Percentiles rank a stretch among this genome's conserved stretches.
Conservation (phyloP, 53 echinoderm and acorn worm genomes). For the Patiria pectinifera region DNA sequence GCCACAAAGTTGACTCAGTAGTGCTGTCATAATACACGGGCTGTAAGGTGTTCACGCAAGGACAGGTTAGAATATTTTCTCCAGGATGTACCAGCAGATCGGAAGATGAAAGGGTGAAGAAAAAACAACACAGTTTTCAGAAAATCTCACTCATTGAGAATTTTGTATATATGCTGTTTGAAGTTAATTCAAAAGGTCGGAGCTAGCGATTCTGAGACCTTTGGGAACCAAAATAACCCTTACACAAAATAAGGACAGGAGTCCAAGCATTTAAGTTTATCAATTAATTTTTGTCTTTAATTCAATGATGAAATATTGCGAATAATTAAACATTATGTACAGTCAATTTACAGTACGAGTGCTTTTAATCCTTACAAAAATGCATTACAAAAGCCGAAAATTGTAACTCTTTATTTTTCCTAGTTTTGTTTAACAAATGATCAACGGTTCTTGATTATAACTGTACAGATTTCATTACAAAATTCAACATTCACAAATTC, state of each 20-base stretch:
- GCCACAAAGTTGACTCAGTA: neutral
- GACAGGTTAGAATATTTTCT: neutral
- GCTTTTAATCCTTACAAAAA: conserved; percentile 45
- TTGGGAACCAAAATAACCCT: neutral
- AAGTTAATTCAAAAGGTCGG: neutral
- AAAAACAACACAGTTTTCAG: neutral
- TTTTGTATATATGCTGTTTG: too few relatives aligned
- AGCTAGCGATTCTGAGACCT: neutral
- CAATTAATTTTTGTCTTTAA: conserved; percentile 48
- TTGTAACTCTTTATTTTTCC: neutral
- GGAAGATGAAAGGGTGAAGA: neutral
- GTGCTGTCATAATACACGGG: neutral
- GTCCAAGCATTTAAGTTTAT: neutral
- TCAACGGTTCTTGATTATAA: neutral
- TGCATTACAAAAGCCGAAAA: conserved; percentile 50
- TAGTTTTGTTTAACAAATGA: neutral
- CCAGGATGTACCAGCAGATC: neutral
- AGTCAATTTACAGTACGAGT: conserved; percentile 51
- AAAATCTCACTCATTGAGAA: too few relatives aligned
- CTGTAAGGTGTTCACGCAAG: neutral
- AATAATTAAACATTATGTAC: conserved; percentile 56
- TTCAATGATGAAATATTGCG: conserved; percentile 61
- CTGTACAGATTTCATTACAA: conserved; percentile 49
- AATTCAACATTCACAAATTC: neutral
- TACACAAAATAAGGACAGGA: neutral